Evolutionary conservation across 2,113 vertebrate species (phyloP), one percentile per base, ranked within the genome.

Genomic region (Rostratula benghalensis): DNA sequence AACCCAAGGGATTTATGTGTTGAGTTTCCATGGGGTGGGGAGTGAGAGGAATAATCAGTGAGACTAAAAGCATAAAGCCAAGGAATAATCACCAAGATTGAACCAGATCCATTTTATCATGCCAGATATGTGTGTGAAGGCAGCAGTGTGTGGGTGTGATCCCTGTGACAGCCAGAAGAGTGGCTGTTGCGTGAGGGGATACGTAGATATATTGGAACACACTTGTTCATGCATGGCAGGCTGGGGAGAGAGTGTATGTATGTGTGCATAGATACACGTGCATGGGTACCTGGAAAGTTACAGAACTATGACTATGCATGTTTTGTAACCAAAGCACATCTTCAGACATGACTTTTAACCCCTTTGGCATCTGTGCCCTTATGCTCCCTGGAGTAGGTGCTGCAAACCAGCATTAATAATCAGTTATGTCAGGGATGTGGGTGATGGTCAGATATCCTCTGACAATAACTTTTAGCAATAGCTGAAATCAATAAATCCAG

Each of bases 401-500:
- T 71, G 70, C 48, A 71, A 57, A 79, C 22, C 3, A 12, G 31
- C 35, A 48, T 30, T 76, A 50, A 65, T 76, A 50, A 65, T 78
- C 33, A 54, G 15, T 61, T 69, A 8, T 79, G 63, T 75, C 89
- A 74, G 84, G 30, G 59, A 71, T 61, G 25, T 18, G 57, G 30
- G 31, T 30, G 51, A 65, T 24, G 45, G 94, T 37, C 50, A 95
- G 39, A 69, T 50, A 82, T 51, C 59, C 65, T 90, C 41, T 35
- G 76, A 87, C 19, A 88, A 51, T 60, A 77, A 89, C 77, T 97
- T 97, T 71, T 31, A 97, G n/a, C 48, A 41, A n/a, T 31, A 61
- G 51, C 35, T 61, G 30, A 95, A 96, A 96, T 97, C 94, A 94
- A 68, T 95, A 96, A 90, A 75, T 45, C 46, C 27, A 27, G 7